phyloP scores from a whole-genome alignment of 2,113 vertebrate species.

The Pseudorasbora parva region DNA sequence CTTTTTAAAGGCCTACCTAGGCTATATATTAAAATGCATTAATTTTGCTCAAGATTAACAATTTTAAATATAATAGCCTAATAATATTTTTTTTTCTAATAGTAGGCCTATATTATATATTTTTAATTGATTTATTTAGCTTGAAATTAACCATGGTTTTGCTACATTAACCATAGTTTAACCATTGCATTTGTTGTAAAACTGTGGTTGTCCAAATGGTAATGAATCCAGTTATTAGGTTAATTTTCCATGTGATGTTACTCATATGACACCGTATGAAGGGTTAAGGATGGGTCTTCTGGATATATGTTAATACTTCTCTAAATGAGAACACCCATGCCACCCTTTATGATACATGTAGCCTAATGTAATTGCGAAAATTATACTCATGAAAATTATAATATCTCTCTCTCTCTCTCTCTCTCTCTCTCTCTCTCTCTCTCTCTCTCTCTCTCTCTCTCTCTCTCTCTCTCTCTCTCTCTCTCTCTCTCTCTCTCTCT shows the following conservation, averaged over 20 bases:
- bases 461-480: neutral
- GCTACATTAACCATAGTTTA: too few species aligned
- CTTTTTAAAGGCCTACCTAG: neutral
- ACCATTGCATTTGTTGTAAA: too few species aligned
- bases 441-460: neutral
- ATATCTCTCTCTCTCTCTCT: neutral
- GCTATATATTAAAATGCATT: neutral
- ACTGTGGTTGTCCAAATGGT: too few species aligned
- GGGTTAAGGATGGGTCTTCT: neutral
- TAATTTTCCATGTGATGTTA: neutral
- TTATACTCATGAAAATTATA: too few species aligned
- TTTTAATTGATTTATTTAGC: neutral
- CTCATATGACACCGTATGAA: neutral
- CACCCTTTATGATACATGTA: slow-evolving; percentile 9
- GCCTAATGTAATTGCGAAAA: neutral
- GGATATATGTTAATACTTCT: neutral
- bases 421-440: neutral
- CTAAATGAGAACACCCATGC: neutral
- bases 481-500: neutral
- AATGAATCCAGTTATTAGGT: too few species aligned
- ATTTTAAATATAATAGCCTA: too few species aligned
- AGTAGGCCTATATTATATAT: neutral
- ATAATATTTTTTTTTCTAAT: too few species aligned
- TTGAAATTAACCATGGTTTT: neutral
- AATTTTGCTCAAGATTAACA: neutral